Evolutionary conservation across 2,888 invertebrate species (phyloP).

Genomic region (Acanthoscelides obtectus): DNA sequence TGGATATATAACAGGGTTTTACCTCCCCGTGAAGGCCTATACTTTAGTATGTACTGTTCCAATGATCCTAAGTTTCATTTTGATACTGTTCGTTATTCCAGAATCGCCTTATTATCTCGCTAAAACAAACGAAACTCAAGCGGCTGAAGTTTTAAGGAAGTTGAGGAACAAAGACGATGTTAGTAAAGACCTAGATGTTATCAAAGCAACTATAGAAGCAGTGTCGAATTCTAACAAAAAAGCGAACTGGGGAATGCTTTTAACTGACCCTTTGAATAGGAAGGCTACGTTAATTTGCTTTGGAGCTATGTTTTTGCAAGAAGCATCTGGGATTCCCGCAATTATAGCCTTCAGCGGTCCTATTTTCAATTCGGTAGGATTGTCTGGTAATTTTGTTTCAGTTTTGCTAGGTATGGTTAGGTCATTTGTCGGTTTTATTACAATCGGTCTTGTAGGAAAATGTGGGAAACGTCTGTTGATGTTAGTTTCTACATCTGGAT

Average conservation of each 20-base stretch:
- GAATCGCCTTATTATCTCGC: constrained; percentile 7
- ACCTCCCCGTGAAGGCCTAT: not conserved
- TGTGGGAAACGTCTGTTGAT: constrained; percentile 8
- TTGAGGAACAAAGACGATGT: not conserved
- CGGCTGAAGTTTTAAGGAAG: not conserved
- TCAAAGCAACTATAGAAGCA: not conserved
- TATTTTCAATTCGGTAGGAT: not conserved
- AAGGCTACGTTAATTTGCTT: not conserved
- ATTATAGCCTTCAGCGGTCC: not conserved
- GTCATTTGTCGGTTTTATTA: not conserved
- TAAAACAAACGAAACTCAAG: not conserved
- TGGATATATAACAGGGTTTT: not conserved
- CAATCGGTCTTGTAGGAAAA: constrained; percentile 4
- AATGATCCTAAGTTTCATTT: not conserved
- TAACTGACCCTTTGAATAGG: not conserved
- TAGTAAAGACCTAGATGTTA: not conserved
- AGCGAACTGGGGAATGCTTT: not conserved
- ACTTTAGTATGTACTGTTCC: not conserved
- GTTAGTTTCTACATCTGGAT: constrained; percentile 3
- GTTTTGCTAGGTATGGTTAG: constrained; percentile 2
- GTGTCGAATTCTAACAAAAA: not conserved
- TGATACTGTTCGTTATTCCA: constrained; percentile 1
- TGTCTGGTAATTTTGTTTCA: not conserved
- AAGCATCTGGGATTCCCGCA: not conserved
- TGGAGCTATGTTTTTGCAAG: not conserved